Base-by-base conservation (phyloP, 2,888 invertebrate species). In the Matsumyia berberina region DNA sequence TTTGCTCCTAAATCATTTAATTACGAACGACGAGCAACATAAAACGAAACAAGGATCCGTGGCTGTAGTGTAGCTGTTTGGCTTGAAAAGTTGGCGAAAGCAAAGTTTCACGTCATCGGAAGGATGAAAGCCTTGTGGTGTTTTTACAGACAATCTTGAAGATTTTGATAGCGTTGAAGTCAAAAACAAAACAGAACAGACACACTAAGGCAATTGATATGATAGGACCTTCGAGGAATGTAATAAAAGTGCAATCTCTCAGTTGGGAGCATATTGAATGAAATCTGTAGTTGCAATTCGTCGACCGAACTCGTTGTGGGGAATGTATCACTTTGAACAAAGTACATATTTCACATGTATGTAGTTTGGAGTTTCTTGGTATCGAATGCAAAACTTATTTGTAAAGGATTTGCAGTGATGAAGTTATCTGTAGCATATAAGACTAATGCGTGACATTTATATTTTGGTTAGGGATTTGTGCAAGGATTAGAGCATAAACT, bases 1-100 rank as follows among this genome's bases (percentile, higher is more conserved):
- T 78, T 39, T 35, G 55, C 78, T 73, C 66, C 60, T 72, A 58
- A 49, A 73, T 55, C 72, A 73, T 78, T 83, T 83, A 78, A 83
- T 83, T 78, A 78, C 67, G 49, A 73, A 72, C 51, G 67, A 46
- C 46, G 15, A 55, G 70, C 33, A 66, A 19, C 33, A 72, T 67
- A 72, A 78, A 73, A 72, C 15, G 53, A 46, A 67, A 73, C 62
- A 55, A 62, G 49, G 17, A 39, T 58, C 12, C 57, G 12, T n/a
- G n/a, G n/a, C 17, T 57, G 15, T 37, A 39, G 66, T 46, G 66
- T 39, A 51, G 51, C 15, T 39, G 7, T 31, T 67, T 24, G n/a
- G 51, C 31, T 31, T 9, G 12, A 46, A 39, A 53, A 62, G 24
- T 62, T 24, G 29, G 12, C 29, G 46, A 46, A 35, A 37, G 29